Evolutionary conservation across 2,797 vertebrate species (phyloP), one percentile per base, ranked within the genome.

Genomic region (Salmo trutta): DNA sequence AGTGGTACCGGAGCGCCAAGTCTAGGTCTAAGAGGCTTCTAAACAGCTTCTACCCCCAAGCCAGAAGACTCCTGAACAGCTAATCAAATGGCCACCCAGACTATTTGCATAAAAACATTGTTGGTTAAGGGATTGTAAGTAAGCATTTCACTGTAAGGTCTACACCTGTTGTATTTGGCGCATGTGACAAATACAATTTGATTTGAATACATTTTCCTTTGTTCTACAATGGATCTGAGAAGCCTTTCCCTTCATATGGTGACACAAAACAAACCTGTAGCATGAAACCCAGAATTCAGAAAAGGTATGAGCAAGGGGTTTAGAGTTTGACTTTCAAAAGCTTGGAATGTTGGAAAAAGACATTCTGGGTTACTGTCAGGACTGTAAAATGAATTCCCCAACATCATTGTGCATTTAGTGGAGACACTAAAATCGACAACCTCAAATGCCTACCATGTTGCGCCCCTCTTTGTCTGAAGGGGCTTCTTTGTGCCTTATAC

Each of bases 401-500:
- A 24, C 59, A 27, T 27, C 10, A 19, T 19, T 54, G 53, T 19
- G 21, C 21, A 62, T 24, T 62, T 21, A 21, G 59, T 24, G 24
- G 59, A 21, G 31, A 19, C 33, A 33, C 67, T 19, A 10, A 33
- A 19, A 67, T 19, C 14, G 24, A 27, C 74, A 51, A 27, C 41
- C 4, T 7, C 5, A 33, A n/a, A 19, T 16, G 59, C 47, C 0
- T 53, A 8, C 41, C 17, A 17, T 16, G 4, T 64, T 6, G n/a
- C 29, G 3, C 15, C 52, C 56, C 17, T 33, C 47, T 53, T 2
- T 1, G 67, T 79, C 79, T 65, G 47, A 84, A 76, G 72, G 79
- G 70, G 47, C 36, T 33, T 84, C 83, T 89, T 88, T 87, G 75
- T 78, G 85, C 75, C 65, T 77, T 41, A 14, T 10, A 72, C 67